Conservation (phyloP, 2,888 invertebrate species). For the Sylvicola cinctus region DNA sequence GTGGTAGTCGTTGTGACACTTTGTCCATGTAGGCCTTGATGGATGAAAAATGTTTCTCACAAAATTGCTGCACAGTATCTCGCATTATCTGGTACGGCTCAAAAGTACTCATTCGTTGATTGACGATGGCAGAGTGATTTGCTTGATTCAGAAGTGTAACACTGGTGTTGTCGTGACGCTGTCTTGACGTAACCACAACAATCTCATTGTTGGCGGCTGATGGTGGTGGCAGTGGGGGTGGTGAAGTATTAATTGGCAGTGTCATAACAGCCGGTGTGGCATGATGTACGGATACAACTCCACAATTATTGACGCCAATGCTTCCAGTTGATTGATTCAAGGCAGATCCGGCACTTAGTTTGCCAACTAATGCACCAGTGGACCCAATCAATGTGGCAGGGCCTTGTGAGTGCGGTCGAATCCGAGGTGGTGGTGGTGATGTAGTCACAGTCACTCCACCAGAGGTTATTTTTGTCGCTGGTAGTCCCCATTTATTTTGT, state of each 20-base stretch:
- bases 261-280: conserved; percentile 25
- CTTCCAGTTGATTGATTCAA: conserved; percentile 24
- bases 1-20: conserved; percentile 62
- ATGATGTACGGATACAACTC: conserved; percentile 23
- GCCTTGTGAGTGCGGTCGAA: conserved; percentile 32
- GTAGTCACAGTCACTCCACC: conserved; percentile 43
- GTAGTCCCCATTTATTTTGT: conserved; percentile 30
- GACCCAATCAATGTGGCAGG: conserved; percentile 25
- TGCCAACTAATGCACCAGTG: conserved; percentile 19
- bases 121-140: conserved; percentile 21
- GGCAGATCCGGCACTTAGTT: conserved; percentile 21
- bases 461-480: conserved; percentile 27
- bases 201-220: conserved; percentile 22
- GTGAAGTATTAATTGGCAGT: conserved; percentile 16
- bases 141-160: conserved; percentile 50
- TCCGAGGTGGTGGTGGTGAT: conserved; percentile 29
- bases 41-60: conserved; percentile 83
- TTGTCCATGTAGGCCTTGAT: conserved; percentile 83
- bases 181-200: conserved; percentile 29
- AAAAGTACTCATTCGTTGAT: conserved; percentile 60
- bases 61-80: conserved; percentile 85
- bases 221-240: too few relatives aligned
- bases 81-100: conserved; percentile 74
- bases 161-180: conserved; percentile 49
- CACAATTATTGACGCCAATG: conserved; percentile 13